A percentile compares a stretch with the other conserved stretches of the same genome.
These are phyloP conservation scores for Napeogenes inachia DNA, from an alignment of 2,888 invertebrate genomes.

Conservation along the genomic window DNA sequence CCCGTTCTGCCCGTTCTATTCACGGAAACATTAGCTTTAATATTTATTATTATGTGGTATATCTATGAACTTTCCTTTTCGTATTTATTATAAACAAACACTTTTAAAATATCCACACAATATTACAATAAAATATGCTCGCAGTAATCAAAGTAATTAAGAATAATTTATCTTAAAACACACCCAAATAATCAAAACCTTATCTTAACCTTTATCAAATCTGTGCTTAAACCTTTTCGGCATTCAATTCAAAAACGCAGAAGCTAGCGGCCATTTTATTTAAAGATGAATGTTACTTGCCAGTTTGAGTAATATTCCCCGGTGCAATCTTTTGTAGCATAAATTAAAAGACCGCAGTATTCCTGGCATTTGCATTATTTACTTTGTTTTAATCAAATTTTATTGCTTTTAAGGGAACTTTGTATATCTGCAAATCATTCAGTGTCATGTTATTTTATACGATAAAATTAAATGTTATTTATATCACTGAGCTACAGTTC, in stretches of 20 bases:
- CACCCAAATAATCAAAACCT: neutral
- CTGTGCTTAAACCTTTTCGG: conserved; percentile 1
- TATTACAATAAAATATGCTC: too few species aligned
- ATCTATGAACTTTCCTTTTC: too few species aligned
- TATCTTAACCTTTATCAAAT: conserved; percentile 5
- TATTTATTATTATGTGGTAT: too few species aligned
- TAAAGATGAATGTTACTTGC: conserved; percentile 41
- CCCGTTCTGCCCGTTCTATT: neutral
- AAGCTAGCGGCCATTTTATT: conserved; percentile 28
- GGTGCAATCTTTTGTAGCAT: conserved; percentile 35
- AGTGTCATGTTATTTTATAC: conserved; percentile 12
- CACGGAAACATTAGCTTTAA: too few species aligned
- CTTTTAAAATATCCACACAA: too few species aligned
- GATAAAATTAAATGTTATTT: conserved; percentile 1
- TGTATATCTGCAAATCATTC: conserved; percentile 23
- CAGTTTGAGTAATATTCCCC: conserved; percentile 42
- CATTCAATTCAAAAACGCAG: neutral
- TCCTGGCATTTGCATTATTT: conserved; percentile 34
- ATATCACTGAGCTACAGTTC: neutral
- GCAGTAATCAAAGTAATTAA: neutral
- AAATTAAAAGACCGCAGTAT: conserved; percentile 36
- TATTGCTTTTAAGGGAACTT: conserved; percentile 17
- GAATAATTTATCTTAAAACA: neutral
- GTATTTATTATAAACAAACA: too few species aligned
- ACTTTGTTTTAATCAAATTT: conserved; percentile 35